Conservation (phyloP, 2,113 vertebrate species). For the Hippocampus zosterae region DNA sequence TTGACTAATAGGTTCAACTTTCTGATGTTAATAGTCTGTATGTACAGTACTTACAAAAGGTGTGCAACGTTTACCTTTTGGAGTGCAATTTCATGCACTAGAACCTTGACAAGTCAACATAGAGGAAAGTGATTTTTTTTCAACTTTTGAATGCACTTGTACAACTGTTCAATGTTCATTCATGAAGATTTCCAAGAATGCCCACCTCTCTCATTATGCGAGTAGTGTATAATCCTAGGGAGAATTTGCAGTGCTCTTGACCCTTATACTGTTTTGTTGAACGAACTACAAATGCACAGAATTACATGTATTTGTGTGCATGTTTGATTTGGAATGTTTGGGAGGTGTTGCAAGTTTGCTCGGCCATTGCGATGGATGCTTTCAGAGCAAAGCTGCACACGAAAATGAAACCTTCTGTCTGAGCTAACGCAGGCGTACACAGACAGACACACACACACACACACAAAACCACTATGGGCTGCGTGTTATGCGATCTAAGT, state of each 20-base stretch:
- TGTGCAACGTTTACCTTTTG: too few relatives aligned
- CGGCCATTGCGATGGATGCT: slow-evolving; percentile 23
- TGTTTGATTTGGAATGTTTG: slow-evolving; percentile 3
- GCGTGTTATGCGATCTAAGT: slow-evolving; percentile 31
- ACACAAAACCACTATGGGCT: slow-evolving; percentile 22
- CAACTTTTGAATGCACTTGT: too few relatives aligned
- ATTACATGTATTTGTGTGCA: neutral
- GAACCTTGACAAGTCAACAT: too few relatives aligned
- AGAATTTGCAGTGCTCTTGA: neutral
- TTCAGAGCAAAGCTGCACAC: slow-evolving; percentile 33
- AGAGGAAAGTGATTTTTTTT: too few relatives aligned
- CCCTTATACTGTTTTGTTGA: neutral
- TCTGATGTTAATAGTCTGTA: too few relatives aligned
- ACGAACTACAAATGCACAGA: neutral
- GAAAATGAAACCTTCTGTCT: slow-evolving; percentile 64
- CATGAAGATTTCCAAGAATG: neutral
- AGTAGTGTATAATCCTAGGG: neutral
- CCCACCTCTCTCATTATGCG: neutral
- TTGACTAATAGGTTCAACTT: too few relatives aligned
- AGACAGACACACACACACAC: neutral
- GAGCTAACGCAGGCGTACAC: slow-evolving; percentile 36
- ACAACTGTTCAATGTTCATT: neutral
- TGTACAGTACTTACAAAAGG: too few relatives aligned
- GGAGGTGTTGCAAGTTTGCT: slow-evolving; percentile 15
- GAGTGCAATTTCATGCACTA: too few relatives aligned